Evolutionary conservation across 2,113 vertebrate species (phyloP).

Genomic region (Hassar affinis): DNA sequence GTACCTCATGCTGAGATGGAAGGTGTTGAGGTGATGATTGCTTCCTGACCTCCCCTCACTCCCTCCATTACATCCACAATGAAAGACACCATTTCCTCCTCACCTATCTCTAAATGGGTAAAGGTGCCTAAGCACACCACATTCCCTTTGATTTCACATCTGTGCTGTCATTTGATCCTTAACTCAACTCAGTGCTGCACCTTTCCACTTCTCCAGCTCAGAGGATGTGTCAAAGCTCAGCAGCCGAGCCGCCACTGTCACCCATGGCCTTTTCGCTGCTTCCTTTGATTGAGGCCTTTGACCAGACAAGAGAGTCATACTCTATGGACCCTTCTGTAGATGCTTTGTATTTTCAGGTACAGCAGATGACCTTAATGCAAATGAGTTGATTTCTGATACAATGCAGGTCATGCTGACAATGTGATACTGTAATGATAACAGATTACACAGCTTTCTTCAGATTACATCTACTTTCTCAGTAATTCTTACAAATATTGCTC

Average conservation of each 20-base stretch:
- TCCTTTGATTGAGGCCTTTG: conserved; percentile 62
- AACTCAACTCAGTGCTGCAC: conserved; percentile 57
- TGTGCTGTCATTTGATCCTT: conserved; percentile 73
- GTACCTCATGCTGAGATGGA: conserved; percentile 60
- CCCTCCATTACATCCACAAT: conserved; percentile 72
- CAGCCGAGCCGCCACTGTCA: conserved; percentile 22
- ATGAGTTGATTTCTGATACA: conserved; percentile 32
- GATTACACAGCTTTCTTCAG: not conserved
- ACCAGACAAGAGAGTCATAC: conserved; percentile 50
- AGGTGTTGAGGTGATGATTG: conserved; percentile 73
- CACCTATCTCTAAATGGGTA: conserved; percentile 70
- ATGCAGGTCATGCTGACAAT: conserved; percentile 23
- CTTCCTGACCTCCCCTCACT: conserved; percentile 67
- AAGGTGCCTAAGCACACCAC: conserved; percentile 59
- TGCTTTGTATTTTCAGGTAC: conserved; percentile 38
- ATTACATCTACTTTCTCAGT: not conserved
- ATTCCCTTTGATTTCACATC: conserved; percentile 67
- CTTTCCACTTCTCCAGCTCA: conserved; percentile 50
- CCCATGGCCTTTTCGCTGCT: conserved; percentile 53
- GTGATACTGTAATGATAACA: conserved; percentile 32
- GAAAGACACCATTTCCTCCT: conserved; percentile 64
- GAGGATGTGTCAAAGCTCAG: conserved; percentile 54
- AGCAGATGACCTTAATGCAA: conserved; percentile 54
- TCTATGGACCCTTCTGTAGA: conserved; percentile 54
- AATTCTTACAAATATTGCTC: not conserved